These are phyloP conservation scores for Kryptolebias marmoratus DNA, from an alignment of 2,113 vertebrate species.

Conservation along the genomic window DNA sequence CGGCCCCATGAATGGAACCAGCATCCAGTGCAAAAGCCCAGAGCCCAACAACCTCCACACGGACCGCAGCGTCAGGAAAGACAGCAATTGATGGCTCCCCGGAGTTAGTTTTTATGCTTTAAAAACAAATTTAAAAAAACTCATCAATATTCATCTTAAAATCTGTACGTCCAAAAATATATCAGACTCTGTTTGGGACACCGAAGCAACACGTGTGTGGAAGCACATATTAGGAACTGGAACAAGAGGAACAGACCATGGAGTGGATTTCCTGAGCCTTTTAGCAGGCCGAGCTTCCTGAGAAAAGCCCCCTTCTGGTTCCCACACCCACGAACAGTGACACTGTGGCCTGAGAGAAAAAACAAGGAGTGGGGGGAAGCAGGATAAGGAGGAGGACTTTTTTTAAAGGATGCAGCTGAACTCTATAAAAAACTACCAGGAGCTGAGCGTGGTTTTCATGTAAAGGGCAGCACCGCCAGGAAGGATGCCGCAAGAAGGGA, in stretches of 20 bases:
- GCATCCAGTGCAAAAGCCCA: slow-evolving; percentile 81
- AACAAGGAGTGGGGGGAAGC: neutral
- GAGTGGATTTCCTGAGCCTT: slow-evolving; percentile 22
- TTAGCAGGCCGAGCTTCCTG: slow-evolving; percentile 26
- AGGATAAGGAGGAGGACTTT: slow-evolving; percentile 31
- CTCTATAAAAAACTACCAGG: slow-evolving; percentile 62
- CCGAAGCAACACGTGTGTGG: slow-evolving; percentile 23
- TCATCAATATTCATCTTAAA: slow-evolving; percentile 1
- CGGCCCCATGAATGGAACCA: slow-evolving; percentile 81
- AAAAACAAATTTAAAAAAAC: slow-evolving; percentile 3
- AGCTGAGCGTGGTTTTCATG: slow-evolving; percentile 50
- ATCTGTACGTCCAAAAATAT: slow-evolving; percentile 15
- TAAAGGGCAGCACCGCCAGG: slow-evolving; percentile 60
- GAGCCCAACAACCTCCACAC: slow-evolving; percentile 76
- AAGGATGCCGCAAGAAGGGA: slow-evolving; percentile 55
- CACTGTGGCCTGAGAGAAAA: slow-evolving; percentile 32
- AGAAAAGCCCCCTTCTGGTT: slow-evolving; percentile 41
- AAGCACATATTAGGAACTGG: slow-evolving; percentile 35
- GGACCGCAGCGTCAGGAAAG: slow-evolving; percentile 75
- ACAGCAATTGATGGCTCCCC: slow-evolving; percentile 74
- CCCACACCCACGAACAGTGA: slow-evolving; percentile 57
- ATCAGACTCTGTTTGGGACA: slow-evolving; percentile 29
- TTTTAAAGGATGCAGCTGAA: slow-evolving; percentile 74
- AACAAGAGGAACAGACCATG: slow-evolving; percentile 49
- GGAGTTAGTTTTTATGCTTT: slow-evolving; percentile 7